Evolutionary conservation across 2,888 invertebrate species (phyloP).

Genomic region (Dryococelus australis): DNA sequence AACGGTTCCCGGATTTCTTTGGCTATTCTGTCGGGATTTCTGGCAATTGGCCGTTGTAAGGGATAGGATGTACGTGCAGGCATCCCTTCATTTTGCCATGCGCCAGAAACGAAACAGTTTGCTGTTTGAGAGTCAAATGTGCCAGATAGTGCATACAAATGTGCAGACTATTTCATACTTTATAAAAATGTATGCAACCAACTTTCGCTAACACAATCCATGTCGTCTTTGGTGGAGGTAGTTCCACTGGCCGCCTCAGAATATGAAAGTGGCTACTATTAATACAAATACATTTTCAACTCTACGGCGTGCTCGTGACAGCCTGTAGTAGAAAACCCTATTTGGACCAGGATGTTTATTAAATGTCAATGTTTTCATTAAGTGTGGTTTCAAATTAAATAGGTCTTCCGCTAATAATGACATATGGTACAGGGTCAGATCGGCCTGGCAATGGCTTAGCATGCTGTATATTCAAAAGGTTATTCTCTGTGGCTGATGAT

Average conservation of each 20-base stretch:
- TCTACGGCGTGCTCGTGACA: background rate
- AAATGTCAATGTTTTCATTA: background rate
- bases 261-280: background rate
- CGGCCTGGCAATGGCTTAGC: background rate
- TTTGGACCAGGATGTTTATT: background rate
- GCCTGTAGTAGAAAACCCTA: background rate
- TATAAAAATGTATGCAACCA: background rate
- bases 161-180: background rate
- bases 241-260: background rate
- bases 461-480: background rate
- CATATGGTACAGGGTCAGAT: background rate
- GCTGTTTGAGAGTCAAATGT: background rate
- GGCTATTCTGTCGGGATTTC: background rate
- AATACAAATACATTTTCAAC: background rate
- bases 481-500: slow-evolving; percentile 4
- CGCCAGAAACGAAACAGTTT: background rate
- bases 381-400: background rate
- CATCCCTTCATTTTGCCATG: background rate
- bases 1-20: background rate
- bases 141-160: background rate
- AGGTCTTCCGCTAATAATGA: background rate
- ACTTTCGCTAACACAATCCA: background rate
- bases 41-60: background rate
- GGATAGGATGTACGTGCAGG: background rate
- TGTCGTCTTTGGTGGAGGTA: background rate